Conservation (phyloP, 2,888 invertebrate species). For the Drosophila phalerata region DNA sequence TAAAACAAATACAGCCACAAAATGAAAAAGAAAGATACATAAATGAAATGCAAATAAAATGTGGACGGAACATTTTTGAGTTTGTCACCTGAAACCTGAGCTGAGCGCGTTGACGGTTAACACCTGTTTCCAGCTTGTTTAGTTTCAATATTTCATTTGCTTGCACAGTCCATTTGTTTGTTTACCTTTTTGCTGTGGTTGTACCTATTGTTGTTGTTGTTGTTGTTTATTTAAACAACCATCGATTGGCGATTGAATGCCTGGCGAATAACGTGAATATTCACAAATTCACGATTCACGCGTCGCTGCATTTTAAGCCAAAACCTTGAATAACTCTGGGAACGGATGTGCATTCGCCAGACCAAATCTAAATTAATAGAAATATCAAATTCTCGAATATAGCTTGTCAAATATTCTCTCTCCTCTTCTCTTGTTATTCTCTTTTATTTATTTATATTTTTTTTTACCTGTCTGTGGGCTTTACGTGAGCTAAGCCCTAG, state of each 20-base stretch:
- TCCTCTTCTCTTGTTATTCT: constrained; percentile 3
- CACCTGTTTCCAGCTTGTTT: constrained; percentile 79
- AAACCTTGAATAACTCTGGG: constrained; percentile 41
- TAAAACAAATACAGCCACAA: constrained; percentile 15
- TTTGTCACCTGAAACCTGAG: constrained; percentile 57
- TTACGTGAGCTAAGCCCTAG: constrained; percentile 65
- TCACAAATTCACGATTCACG: constrained; percentile 53
- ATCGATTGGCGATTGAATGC: constrained; percentile 16
- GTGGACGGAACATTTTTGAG: constrained; percentile 28
- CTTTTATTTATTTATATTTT: neutral
- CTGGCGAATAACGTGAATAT: constrained; percentile 45
- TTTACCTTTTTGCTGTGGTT: constrained; percentile 42
- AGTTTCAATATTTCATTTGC: constrained; percentile 79
- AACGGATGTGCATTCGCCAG: constrained; percentile 66
- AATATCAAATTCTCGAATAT: constrained; percentile 71
- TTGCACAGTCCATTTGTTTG: constrained; percentile 77
- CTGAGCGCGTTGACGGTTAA: constrained; percentile 58
- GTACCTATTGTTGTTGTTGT: constrained; percentile 10
- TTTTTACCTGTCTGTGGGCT: constrained; percentile 39
- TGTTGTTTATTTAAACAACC: constrained; percentile 27
- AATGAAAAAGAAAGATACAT: constrained; percentile 10
- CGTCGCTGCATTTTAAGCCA: constrained; percentile 56
- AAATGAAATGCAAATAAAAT: constrained; percentile 79
- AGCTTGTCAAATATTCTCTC: constrained; percentile 41
- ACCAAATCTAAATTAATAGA: constrained; percentile 71